A percentile compares a stretch with the other conserved stretches of the same genome.
Conservation (phyloP, 2,797 vertebrate species). For the Okamejei kenojei region DNA sequence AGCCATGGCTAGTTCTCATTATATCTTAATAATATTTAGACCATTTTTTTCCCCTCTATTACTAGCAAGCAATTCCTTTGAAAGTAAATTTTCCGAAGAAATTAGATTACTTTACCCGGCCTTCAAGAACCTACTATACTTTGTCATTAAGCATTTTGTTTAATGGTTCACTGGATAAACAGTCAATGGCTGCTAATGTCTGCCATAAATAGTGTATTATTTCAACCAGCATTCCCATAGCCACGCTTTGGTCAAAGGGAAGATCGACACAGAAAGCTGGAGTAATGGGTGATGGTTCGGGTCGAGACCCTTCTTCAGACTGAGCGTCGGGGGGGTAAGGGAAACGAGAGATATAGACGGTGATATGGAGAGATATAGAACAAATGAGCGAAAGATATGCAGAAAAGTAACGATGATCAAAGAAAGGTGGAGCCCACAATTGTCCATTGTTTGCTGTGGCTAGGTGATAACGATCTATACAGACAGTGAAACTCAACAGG, state of each 20-base stretch:
- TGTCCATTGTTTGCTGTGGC: too few species aligned
- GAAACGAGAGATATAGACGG: too few species aligned
- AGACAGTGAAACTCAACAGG: too few species aligned
- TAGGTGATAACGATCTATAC: too few species aligned
- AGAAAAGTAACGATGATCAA: too few species aligned
- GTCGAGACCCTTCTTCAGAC: too few species aligned
- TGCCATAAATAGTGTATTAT: conserved; percentile 30
- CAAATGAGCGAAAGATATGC: too few species aligned
- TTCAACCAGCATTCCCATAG: neutral
- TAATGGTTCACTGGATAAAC: neutral
- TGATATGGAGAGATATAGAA: too few species aligned
- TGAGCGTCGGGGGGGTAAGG: too few species aligned
- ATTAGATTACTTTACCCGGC: neutral
- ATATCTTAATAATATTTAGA: neutral
- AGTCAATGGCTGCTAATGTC: neutral
- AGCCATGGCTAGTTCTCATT: neutral
- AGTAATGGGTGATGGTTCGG: too few species aligned
- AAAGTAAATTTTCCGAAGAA: neutral
- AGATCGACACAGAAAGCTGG: too few species aligned
- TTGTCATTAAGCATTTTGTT: neutral
- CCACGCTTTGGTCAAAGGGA: neutral
- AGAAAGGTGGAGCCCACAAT: too few species aligned
- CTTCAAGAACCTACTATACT: neutral
- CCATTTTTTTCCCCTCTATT: neutral
- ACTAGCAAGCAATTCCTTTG: neutral